Evolutionary conservation across 1,140 invertebrate genomes (phyloP), one percentile per base, ranked within the genome.

Genomic region (Temnothorax curvispinosus): DNA sequence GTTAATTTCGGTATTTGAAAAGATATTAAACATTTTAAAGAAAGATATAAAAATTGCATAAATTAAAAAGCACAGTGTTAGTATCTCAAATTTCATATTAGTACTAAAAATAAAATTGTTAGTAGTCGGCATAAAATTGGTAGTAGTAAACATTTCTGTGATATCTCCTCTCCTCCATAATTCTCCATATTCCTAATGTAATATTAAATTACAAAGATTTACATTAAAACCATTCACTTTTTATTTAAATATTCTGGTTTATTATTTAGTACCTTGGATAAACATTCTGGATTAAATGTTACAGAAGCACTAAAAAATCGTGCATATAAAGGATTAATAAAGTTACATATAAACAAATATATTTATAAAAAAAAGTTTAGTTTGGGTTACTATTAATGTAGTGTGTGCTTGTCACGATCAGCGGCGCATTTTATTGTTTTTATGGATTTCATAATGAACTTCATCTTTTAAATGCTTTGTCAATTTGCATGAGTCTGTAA

Each of bases 151-250:
- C 18, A 38, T 74, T 54, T 52, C 38, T 38, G 3, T 35, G 15
- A 85, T 9, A 75, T 75, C 1, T 88, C 38, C n/a, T 91, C 92
- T n/a, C 67, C 47, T 18, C 3, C 86, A 1, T 32, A 92, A 0
- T 87, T 44, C 38, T 87, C 88, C 7, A 35, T 65, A 65, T 65
- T 44, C 4, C 38, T 67, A 11, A 67, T 21, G 4, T 44, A 67
- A 44, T 35, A 32, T 89, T 7, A 60, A 90, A 35, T 52, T 91
- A 6, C 85, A 88, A 8, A 84, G 6, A 41, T 41, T 41, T 41
- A 41, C 2, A 50, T 50, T 71, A 50, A 50, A 50, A 71, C 0
- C 32, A 71, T 50, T 71, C 7, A 69, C 7, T 50, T 50, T 69
- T 71, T 50, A 18, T 69, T 27, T 0, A 32, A 32, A 50, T 71